Percentiles rank a stretch among this genome's conserved stretches.
Conservation (phyloP, 1,140 invertebrate genomes). For the Bombus consobrinus region DNA sequence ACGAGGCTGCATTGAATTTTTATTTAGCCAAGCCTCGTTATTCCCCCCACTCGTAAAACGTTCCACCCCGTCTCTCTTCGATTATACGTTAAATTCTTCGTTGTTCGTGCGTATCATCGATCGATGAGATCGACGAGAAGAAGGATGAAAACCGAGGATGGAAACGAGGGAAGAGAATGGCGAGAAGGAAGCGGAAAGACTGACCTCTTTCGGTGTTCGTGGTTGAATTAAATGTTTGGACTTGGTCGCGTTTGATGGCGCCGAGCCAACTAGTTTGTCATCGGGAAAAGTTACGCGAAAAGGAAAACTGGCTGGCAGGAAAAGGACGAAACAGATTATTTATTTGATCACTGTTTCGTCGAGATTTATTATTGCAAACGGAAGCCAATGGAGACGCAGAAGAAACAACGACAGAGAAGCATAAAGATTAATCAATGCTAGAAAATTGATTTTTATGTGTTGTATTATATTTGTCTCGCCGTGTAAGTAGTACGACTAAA, state of each 20-base stretch:
- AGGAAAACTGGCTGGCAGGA: slow-evolving; percentile 55
- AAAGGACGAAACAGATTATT: slow-evolving; percentile 26
- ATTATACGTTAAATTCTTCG: slow-evolving; percentile 59
- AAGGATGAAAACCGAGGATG: not conserved
- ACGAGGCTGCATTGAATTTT: slow-evolving; percentile 59
- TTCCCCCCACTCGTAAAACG: slow-evolving; percentile 26
- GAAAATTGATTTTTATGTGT: slow-evolving; percentile 3
- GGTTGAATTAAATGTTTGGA: slow-evolving; percentile 36
- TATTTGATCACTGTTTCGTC: slow-evolving; percentile 17
- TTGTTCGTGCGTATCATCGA: slow-evolving; percentile 1
- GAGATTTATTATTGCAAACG: not conserved
- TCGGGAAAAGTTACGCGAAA: slow-evolving; percentile 34
- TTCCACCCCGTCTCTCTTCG: slow-evolving; percentile 41
- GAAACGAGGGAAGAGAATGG: too few species aligned
- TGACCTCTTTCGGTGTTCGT: slow-evolving; percentile 18
- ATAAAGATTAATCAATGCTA: slow-evolving; percentile 1
- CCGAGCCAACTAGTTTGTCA: slow-evolving; percentile 56
- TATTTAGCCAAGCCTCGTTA: slow-evolving; percentile 64
- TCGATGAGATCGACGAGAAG: not conserved
- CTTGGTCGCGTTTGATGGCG: slow-evolving; percentile 46
- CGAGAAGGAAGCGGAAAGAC: slow-evolving; percentile 3
- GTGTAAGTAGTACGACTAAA: not conserved
- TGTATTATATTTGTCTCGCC: not conserved
- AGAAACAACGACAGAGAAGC: not conserved
- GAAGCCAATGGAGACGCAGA: not conserved